Percentiles rank a stretch among this genome's conserved stretches.
These are phyloP conservation scores for Microcebus tavaratra DNA, from an alignment of 2,113 vertebrate species.

Conservation along the genomic window DNA sequence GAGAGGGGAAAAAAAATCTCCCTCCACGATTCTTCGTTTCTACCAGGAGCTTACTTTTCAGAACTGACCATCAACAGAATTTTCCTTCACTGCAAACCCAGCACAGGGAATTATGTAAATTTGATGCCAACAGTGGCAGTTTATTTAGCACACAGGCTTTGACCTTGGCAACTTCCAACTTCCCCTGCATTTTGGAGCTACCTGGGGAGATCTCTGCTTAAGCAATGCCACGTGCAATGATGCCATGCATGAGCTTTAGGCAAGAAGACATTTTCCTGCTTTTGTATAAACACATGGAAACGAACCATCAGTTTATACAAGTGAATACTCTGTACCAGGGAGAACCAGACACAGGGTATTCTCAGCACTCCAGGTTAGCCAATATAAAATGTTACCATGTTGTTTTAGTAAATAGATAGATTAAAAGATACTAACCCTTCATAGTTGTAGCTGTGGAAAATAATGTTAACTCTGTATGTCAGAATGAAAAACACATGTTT, in stretches of 20 bases:
- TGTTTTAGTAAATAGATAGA: conserved; percentile 13
- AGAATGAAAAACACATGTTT: conserved; percentile 61
- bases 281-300: conserved; percentile 16
- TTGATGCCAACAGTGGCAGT: neutral
- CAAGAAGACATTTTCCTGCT: neutral
- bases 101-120: neutral
- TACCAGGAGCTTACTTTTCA: neutral
- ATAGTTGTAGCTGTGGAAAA: neutral
- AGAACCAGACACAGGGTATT: conserved; percentile 8
- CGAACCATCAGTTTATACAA: neutral
- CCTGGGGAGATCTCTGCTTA: neutral
- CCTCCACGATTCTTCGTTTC: neutral
- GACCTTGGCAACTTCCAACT: neutral
- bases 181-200: neutral
- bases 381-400: neutral
- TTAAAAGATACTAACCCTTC: conserved; percentile 15
- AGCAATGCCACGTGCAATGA: neutral
- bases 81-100: conserved; percentile 19
- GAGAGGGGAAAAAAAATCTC: neutral
- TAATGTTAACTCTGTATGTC: neutral
- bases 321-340: neutral
- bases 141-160: neutral
- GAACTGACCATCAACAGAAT: conserved; percentile 1
- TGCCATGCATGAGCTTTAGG: neutral
- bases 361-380: neutral